These are phyloP conservation scores for Excalfactoria chinensis DNA, from an alignment of 2,113 vertebrate genomes.

Conservation along the genomic window DNA sequence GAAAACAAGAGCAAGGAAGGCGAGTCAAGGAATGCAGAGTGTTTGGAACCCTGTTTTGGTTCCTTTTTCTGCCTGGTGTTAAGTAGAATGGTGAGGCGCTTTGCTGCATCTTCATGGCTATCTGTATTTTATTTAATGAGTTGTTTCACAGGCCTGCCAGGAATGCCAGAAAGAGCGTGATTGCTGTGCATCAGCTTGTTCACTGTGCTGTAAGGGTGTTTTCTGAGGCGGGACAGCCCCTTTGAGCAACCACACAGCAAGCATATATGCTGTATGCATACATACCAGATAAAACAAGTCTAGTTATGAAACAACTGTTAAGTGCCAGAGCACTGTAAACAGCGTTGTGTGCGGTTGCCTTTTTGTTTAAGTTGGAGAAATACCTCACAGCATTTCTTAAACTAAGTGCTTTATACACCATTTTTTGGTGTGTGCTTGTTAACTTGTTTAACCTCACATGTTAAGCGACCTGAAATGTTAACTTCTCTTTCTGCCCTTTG, in stretches of 20 bases:
- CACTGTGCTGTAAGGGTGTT: not conserved
- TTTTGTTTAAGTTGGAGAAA: not conserved
- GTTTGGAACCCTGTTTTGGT: not conserved
- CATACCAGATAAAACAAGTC: not conserved
- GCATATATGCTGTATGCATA: not conserved
- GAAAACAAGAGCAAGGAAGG: not conserved
- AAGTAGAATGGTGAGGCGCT: not conserved
- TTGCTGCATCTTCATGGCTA: not conserved
- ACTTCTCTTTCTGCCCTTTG: not conserved
- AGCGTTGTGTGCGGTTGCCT: not conserved
- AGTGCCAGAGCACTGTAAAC: constrained; percentile 22
- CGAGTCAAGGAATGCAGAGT: not conserved
- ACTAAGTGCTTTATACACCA: not conserved
- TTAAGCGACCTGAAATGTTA: not conserved
- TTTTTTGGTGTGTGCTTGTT: not conserved
- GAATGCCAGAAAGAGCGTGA: not conserved
- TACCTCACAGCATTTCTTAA: not conserved
- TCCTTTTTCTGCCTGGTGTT: not conserved
- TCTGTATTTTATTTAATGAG: not conserved
- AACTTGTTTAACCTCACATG: not conserved
- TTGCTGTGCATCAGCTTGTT: not conserved
- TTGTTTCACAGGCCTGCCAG: not conserved
- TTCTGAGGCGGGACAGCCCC: not conserved
- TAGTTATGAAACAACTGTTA: constrained; percentile 16
- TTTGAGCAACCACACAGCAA: not conserved